These are phyloP conservation scores for Zaprionus obscuricornis DNA, from an alignment of 2,888 invertebrate species.

Conservation along the genomic window DNA sequence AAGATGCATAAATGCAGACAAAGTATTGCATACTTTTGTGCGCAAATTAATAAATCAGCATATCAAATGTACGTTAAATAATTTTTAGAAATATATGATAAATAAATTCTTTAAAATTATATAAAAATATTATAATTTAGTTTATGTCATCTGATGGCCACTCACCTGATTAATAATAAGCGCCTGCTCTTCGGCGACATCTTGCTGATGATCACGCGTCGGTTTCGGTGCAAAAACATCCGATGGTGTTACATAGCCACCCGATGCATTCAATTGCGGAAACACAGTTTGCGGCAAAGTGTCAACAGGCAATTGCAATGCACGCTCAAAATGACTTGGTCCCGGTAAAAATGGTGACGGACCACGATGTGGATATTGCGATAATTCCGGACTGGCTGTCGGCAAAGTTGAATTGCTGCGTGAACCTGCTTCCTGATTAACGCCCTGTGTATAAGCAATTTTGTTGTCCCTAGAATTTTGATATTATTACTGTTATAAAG, in stretches of 20 bases:
- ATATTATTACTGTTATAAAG: background rate
- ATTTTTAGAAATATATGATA: too few relatives aligned
- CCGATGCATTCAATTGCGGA: slow-evolving; percentile 83
- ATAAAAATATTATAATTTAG: too few relatives aligned
- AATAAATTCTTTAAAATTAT: too few relatives aligned
- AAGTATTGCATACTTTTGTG: slow-evolving; percentile 44
- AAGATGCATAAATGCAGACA: background rate
- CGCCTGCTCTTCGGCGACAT: slow-evolving; percentile 82
- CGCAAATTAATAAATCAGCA: background rate
- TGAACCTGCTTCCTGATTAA: slow-evolving; percentile 83
- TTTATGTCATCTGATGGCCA: too few relatives aligned
- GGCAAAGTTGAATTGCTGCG: slow-evolving; percentile 84
- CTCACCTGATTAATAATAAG: slow-evolving; percentile 83
- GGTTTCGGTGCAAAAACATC: slow-evolving; percentile 82
- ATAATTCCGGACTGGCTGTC: slow-evolving; percentile 65
- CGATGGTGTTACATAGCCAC: slow-evolving; percentile 82
- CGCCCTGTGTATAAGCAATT: slow-evolving; percentile 83
- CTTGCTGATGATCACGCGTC: slow-evolving; percentile 83
- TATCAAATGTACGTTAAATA: too few relatives aligned
- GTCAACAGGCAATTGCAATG: slow-evolving; percentile 81
- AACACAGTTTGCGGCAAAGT: slow-evolving; percentile 85
- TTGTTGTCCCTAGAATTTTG: slow-evolving; percentile 80
- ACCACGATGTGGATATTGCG: slow-evolving; percentile 85
- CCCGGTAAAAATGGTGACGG: slow-evolving; percentile 86
- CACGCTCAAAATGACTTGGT: slow-evolving; percentile 83